Conservation (phyloP, 1,140 invertebrate genomes). For the Kradibia gibbosae region DNA sequence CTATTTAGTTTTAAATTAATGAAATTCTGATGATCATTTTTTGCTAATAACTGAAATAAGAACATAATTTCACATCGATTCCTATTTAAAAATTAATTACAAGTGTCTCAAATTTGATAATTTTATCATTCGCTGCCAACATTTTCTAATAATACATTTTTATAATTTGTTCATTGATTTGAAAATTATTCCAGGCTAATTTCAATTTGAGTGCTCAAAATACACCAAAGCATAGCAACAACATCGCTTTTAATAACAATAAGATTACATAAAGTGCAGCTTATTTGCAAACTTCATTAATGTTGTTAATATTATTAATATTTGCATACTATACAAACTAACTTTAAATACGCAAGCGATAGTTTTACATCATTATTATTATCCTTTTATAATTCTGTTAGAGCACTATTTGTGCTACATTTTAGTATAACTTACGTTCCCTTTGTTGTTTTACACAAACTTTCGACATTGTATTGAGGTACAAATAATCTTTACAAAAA, state of each 20-base stretch:
- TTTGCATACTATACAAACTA: constrained; percentile 23
- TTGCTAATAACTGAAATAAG: constrained; percentile 43
- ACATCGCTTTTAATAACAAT: constrained; percentile 24
- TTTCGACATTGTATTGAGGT: constrained; percentile 57
- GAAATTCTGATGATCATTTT: neutral
- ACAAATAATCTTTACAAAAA: constrained; percentile 71
- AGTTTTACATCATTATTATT: constrained; percentile 38
- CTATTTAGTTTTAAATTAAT: neutral
- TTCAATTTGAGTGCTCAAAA: neutral
- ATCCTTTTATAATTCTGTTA: constrained; percentile 19
- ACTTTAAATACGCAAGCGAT: constrained; percentile 33
- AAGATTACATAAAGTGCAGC: constrained; percentile 6
- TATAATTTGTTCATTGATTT: neutral
- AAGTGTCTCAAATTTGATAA: constrained; percentile 31
- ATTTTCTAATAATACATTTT: neutral
- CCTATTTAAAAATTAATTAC: constrained; percentile 38
- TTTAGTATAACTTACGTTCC: neutral
- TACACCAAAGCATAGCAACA: constrained; percentile 26
- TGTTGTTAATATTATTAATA: no score
- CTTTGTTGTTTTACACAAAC: constrained; percentile 6
- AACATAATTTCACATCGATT: constrained; percentile 47
- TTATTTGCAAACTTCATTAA: neutral
- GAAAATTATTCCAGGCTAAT: neutral
- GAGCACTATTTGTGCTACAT: neutral
- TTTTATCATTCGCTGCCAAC: neutral